Evolutionary conservation across 2,797 vertebrate genomes (phyloP).

Genomic region (Dermochelys coriacea): DNA sequence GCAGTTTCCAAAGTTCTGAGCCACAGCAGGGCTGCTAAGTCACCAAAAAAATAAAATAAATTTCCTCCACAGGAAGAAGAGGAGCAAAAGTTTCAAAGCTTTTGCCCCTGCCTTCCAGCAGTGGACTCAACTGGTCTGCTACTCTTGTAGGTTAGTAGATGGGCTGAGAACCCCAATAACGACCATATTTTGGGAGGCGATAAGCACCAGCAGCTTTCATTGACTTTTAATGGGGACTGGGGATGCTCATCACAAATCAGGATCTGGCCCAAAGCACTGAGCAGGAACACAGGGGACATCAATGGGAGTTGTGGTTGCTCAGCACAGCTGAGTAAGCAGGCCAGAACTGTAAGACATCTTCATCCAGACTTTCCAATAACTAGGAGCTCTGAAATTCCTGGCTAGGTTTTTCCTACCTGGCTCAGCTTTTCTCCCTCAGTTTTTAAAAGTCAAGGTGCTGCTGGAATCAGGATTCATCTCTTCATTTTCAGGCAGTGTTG

Average conservation of each 20-base stretch:
- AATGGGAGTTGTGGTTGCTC: background rate
- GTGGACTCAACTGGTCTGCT: background rate
- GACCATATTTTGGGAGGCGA: constrained; percentile 37
- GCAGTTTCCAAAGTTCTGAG: constrained; percentile 21
- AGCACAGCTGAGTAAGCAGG: background rate
- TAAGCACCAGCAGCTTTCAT: constrained; percentile 4
- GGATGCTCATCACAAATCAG: constrained; percentile 16
- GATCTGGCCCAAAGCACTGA: constrained; percentile 69
- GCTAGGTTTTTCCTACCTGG: background rate
- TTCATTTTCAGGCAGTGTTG: background rate
- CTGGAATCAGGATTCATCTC: background rate
- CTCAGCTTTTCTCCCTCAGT: background rate
- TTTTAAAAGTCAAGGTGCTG: constrained; percentile 18
- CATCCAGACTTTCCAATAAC: background rate
- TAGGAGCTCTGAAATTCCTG: background rate
- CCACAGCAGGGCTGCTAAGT: constrained; percentile 13
- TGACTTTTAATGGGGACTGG: constrained; percentile 43
- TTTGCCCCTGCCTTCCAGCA: background rate
- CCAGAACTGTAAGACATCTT: constrained; percentile 39
- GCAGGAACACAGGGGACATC: constrained; percentile 36
- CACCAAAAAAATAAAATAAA: background rate
- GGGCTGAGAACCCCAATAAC: background rate
- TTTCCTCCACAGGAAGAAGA: background rate
- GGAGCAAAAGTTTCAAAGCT: background rate
- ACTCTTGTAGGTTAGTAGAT: background rate